Evolutionary conservation across 2,797 vertebrate species (phyloP).

Genomic region (Myiotriccus ornatus): DNA sequence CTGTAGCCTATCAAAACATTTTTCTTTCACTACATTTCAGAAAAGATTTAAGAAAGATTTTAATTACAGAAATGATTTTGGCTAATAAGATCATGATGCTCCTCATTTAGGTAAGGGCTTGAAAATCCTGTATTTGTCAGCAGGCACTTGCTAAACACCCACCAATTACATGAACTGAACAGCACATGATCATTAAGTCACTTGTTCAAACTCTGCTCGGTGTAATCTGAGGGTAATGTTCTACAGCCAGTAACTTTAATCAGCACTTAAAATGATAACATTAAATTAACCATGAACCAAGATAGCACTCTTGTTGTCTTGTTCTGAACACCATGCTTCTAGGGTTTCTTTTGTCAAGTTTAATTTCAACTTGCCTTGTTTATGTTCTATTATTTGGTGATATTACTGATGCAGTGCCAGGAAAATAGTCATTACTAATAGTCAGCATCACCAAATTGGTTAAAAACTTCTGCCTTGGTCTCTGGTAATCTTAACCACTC

Average conservation of each 20-base stretch:
- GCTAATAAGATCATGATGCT: neutral
- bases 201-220: neutral
- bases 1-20: neutral
- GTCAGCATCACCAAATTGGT: neutral
- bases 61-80: neutral
- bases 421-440: neutral
- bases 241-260: neutral
- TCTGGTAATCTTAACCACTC: neutral
- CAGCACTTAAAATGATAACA: neutral
- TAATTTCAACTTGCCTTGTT: neutral
- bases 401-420: neutral
- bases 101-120: neutral
- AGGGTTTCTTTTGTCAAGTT: neutral
- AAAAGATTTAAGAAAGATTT: neutral
- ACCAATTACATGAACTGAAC: neutral
- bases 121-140: neutral
- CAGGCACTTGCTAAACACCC: neutral
- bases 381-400: neutral
- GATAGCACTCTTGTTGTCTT: neutral
- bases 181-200: neutral
- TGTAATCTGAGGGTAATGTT: neutral
- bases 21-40: neutral
- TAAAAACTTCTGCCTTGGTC: neutral
- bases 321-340: neutral
- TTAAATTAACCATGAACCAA: slow-evolving; percentile 1